Evolutionary conservation across 2,888 invertebrate genomes (phyloP), one percentile per base, ranked within the genome.

Genomic region (Noctuana brunneofusca): DNA sequence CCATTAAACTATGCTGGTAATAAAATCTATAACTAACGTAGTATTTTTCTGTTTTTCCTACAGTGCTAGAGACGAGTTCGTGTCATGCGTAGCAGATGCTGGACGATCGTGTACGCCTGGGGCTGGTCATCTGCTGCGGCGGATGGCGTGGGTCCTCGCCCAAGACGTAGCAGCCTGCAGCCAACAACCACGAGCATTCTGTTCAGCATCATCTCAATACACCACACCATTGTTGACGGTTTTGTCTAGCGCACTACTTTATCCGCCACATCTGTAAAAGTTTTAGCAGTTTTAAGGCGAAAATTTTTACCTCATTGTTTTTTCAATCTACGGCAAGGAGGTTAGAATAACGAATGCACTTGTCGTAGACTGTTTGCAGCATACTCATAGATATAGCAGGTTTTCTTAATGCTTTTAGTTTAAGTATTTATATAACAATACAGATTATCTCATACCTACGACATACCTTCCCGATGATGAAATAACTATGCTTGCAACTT

Each of bases 81-180:
- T 89, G 63, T 69, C 77, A 55, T 91, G 89, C 71, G 89, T 89
- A 43, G 73, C 80, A 2, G 72, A 83, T 53, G 86, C 83, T 0
- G 86, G 87, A 0, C 79, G 85, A 3, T 70, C 79, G 1, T 91
- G 90, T 65, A 83, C 89, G 0, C 68, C 64, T 24, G 56, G 75
- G 0, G 89, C 87, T 0, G 76, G 83, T 59, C 75, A 72, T 0
- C 70, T 91, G 66, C 81, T 91, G 18, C 77, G 81, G 63, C 83
- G 86, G 22, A 86, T 91, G 81, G 88, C 90, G 1, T 87, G 87
- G 83, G 85, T 91, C 11, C 77, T 90, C 8, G 86, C 90, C 0
- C 89, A 89, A 59, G 89, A 91, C 65, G 84, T 89, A 2, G 89
- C 86, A 0, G 81, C 85, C 0, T 90, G 90, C 74, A 75, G 73